Percentiles rank a stretch among this genome's conserved stretches.
phyloP scores from a whole-genome alignment of 1,140 invertebrate genomes.

The Heliconius congener region DNA sequence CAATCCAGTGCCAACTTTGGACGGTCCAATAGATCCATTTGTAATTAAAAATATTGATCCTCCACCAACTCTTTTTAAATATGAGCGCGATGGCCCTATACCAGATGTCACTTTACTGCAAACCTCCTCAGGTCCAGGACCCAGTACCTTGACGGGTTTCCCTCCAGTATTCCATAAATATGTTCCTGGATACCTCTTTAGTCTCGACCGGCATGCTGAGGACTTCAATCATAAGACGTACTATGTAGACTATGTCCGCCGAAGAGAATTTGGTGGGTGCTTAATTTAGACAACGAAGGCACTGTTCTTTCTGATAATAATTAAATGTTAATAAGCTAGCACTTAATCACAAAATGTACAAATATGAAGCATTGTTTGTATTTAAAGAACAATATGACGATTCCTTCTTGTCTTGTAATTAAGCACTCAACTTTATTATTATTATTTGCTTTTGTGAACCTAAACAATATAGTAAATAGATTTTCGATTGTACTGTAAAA shows the following conservation, averaged over 20 bases:
- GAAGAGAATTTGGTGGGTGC: slow-evolving; percentile 78
- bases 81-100: slow-evolving; percentile 70
- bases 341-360: slow-evolving; percentile 30
- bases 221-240: slow-evolving; percentile 77
- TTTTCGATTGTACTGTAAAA: slow-evolving; percentile 23
- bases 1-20: slow-evolving; percentile 65
- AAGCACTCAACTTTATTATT: slow-evolving; percentile 72
- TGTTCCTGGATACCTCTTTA: slow-evolving; percentile 73
- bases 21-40: slow-evolving; percentile 68
- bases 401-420: slow-evolving; percentile 72
- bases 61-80: slow-evolving; percentile 68
- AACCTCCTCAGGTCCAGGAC: slow-evolving; percentile 61
- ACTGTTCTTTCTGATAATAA: slow-evolving; percentile 35
- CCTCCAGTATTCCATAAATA: slow-evolving; percentile 75
- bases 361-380: slow-evolving; percentile 33
- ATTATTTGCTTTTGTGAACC: slow-evolving; percentile 60
- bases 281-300: slow-evolving; percentile 71
- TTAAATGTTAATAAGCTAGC: slow-evolving; percentile 16
- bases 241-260: slow-evolving; percentile 77
- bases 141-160: slow-evolving; percentile 68
- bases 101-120: slow-evolving; percentile 62
- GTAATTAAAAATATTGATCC: slow-evolving; percentile 56
- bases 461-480: slow-evolving; percentile 32
- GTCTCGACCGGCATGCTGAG: slow-evolving; percentile 69
- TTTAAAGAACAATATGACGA: slow-evolving; percentile 52